phyloP scores from a whole-genome alignment of 2,797 vertebrate genomes.

The Fistularia commersonii region DNA sequence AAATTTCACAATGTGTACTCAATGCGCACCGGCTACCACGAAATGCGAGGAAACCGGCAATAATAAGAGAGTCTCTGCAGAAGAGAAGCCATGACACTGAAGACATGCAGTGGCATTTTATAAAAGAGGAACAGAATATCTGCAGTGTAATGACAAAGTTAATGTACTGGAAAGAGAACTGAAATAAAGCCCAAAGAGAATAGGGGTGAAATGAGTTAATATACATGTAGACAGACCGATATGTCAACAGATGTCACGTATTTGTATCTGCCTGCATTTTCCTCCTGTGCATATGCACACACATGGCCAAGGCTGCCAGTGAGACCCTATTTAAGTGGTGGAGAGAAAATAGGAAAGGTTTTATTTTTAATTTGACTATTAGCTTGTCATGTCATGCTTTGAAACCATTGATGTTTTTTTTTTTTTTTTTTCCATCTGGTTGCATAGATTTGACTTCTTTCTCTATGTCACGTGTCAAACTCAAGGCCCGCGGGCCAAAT shows the following conservation, averaged over 20 bases:
- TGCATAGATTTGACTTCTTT: conserved; percentile 7
- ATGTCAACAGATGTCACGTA: neutral
- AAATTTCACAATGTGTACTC: too few relatives aligned
- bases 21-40: too few relatives aligned
- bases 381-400: conserved; percentile 25
- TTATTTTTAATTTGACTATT: conserved; percentile 13
- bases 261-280: neutral
- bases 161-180: conserved; percentile 46
- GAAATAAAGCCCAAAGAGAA: conserved; percentile 8
- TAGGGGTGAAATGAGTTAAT: conserved; percentile 15
- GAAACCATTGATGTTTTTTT: conserved; percentile 8
- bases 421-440: neutral
- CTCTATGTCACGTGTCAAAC: too few relatives aligned
- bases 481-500: too few relatives aligned
- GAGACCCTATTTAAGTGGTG: neutral
- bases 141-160: conserved; percentile 47
- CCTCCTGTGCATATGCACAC: neutral
- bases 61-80: neutral
- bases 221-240: conserved; percentile 12
- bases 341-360: neutral
- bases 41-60: too few relatives aligned
- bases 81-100: conserved; percentile 3
- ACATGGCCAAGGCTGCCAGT: neutral
- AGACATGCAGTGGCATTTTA: conserved; percentile 19
- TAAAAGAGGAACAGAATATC: conserved; percentile 31